These are phyloP conservation scores for Solen grandis DNA, from an alignment of 1,140 invertebrate species.

Conservation along the genomic window DNA sequence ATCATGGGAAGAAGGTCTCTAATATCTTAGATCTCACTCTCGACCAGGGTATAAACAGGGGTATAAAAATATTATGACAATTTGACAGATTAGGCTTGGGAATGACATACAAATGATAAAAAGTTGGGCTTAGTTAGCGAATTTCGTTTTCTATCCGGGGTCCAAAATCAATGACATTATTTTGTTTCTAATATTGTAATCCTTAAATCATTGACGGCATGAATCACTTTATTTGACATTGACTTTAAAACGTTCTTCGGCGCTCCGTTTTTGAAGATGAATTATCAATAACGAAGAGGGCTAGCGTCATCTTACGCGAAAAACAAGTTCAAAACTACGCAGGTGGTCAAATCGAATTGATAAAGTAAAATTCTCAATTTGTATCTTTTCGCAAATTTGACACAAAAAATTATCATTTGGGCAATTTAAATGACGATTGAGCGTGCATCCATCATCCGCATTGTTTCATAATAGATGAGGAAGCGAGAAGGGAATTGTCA, in stretches of 20 bases:
- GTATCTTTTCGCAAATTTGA: not conserved
- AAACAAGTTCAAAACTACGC: constrained; percentile 53
- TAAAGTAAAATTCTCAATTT: constrained; percentile 35
- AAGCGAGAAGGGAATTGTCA: not conserved
- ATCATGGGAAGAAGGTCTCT: constrained; percentile 22
- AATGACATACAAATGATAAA: constrained; percentile 55
- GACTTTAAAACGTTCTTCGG: constrained; percentile 51
- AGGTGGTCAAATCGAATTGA: constrained; percentile 52
- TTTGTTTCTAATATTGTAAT: constrained; percentile 59
- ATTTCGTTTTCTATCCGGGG: constrained; percentile 53
- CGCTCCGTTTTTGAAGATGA: constrained; percentile 19
- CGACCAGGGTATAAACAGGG: constrained; percentile 26
- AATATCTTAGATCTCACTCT: constrained; percentile 33
- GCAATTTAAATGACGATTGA: constrained; percentile 20
- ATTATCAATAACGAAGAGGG: constrained; percentile 48
- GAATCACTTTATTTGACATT: constrained; percentile 58
- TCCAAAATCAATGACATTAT: constrained; percentile 54
- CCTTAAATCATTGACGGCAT: constrained; percentile 52
- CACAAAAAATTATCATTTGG: not conserved
- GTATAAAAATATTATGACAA: constrained; percentile 52
- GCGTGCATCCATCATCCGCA: constrained; percentile 35
- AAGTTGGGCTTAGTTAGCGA: constrained; percentile 45
- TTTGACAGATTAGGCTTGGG: constrained; percentile 49
- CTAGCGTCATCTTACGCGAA: constrained; percentile 35
- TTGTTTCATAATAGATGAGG: constrained; percentile 58